Evolutionary conservation across 2,113 vertebrate species (phyloP).

Genomic region (Plestiodon gilberti): DNA sequence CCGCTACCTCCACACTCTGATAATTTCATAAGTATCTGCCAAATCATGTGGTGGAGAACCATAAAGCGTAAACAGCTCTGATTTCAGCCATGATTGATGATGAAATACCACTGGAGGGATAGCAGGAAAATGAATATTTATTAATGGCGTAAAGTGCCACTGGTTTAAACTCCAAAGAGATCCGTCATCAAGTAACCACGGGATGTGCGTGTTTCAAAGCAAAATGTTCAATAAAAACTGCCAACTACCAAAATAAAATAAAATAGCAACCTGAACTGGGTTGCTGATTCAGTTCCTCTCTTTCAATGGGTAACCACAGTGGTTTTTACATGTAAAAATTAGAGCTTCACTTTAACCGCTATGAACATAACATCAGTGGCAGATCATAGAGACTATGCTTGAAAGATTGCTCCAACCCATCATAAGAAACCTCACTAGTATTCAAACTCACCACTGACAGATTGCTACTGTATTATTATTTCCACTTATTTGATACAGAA

Average conservation of each 20-base stretch:
- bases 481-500: constrained; percentile 41
- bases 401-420: constrained; percentile 42
- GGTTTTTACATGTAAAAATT: constrained; percentile 59
- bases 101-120: constrained; percentile 78
- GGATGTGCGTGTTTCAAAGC: constrained; percentile 70
- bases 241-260: constrained; percentile 63
- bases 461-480: constrained; percentile 47
- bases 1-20: constrained; percentile 61
- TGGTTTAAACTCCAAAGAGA: constrained; percentile 78
- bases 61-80: constrained; percentile 77
- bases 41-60: constrained; percentile 73
- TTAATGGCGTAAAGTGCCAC: constrained; percentile 79
- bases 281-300: constrained; percentile 62
- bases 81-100: constrained; percentile 83
- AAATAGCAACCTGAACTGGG: constrained; percentile 67
- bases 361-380: constrained; percentile 55
- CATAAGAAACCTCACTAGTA: constrained; percentile 42
- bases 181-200: constrained; percentile 81
- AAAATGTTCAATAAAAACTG: constrained; percentile 67
- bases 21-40: constrained; percentile 76
- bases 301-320: constrained; percentile 54
- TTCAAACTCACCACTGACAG: constrained; percentile 25
- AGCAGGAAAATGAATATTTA: constrained; percentile 85
- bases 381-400: constrained; percentile 42
- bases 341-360: constrained; percentile 55